Percentiles rank a stretch among this genome's conserved stretches.
Evolutionary conservation across 2,888 invertebrate genomes (phyloP).

Genomic region (Lucinisca nassula): DNA sequence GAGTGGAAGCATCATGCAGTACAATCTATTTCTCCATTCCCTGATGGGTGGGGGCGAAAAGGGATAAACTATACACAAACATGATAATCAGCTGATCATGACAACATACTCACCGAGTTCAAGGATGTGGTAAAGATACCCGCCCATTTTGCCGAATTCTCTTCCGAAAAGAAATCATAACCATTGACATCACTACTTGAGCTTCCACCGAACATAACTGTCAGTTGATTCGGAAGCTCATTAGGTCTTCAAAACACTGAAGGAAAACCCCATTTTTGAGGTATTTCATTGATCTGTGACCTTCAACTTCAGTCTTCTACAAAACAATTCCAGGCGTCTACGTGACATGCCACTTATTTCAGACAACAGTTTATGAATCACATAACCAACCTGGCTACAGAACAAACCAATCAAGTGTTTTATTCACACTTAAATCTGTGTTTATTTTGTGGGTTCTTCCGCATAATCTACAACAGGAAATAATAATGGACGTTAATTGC

Average conservation of each 20-base stretch:
- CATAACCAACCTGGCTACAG: background rate
- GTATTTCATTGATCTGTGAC: constrained; percentile 71
- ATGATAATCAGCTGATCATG: background rate
- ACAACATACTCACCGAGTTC: constrained; percentile 91
- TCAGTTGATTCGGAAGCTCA: constrained; percentile 26
- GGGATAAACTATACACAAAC: no score
- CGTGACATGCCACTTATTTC: background rate
- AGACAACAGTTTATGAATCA: background rate
- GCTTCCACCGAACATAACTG: constrained; percentile 76
- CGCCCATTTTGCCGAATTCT: constrained; percentile 97
- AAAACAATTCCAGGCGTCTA: background rate
- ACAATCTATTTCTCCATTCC: no score
- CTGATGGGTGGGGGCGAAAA: no score
- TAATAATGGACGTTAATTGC: constrained; percentile 41
- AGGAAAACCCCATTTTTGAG: constrained; percentile 69
- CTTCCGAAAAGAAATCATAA: constrained; percentile 96
- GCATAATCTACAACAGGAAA: constrained; percentile 78
- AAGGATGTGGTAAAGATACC: constrained; percentile 96
- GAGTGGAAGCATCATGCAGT: no score
- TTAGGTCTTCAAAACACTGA: constrained; percentile 46
- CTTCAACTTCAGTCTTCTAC: constrained; percentile 66
- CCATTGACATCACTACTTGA: constrained; percentile 66
- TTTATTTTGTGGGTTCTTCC: constrained; percentile 74
- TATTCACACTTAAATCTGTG: constrained; percentile 16
- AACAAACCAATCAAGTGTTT: background rate